phyloP scores from a whole-genome alignment of 2,113 vertebrate genomes.

The Lampris incognitus region DNA sequence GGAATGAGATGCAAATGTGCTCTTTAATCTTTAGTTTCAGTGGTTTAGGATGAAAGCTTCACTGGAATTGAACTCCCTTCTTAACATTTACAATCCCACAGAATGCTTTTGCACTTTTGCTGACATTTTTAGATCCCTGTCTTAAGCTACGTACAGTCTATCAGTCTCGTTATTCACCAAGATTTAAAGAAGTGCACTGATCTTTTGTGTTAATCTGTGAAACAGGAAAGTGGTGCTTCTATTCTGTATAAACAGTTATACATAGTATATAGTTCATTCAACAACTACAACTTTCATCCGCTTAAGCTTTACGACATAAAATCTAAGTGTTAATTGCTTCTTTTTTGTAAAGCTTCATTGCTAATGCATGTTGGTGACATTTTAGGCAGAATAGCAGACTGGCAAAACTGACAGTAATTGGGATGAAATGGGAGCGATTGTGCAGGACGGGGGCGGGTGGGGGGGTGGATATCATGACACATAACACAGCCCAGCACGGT shows the following conservation, averaged over 20 bases:
- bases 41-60: conserved; percentile 40
- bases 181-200: too few species aligned
- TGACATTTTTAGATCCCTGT: background rate
- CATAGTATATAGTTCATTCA: background rate
- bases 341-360: background rate
- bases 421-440: too few species aligned
- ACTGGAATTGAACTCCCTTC: background rate
- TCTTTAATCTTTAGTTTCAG: background rate
- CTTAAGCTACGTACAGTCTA: too few species aligned
- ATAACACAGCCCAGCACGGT: too few species aligned
- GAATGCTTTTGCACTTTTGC: background rate
- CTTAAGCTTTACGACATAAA: background rate
- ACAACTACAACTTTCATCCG: background rate
- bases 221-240: background rate
- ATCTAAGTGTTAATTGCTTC: background rate
- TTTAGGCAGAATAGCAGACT: background rate
- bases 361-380: background rate
- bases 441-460: too few species aligned
- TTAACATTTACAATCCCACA: background rate
- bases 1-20: too few species aligned
- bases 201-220: background rate
- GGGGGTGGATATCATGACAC: too few species aligned
- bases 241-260: background rate
- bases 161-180: too few species aligned
- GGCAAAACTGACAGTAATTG: background rate